Percentiles rank a stretch among this genome's conserved stretches.
Conservation (phyloP, 2,113 vertebrate species). For the Zosterops pallidus region DNA sequence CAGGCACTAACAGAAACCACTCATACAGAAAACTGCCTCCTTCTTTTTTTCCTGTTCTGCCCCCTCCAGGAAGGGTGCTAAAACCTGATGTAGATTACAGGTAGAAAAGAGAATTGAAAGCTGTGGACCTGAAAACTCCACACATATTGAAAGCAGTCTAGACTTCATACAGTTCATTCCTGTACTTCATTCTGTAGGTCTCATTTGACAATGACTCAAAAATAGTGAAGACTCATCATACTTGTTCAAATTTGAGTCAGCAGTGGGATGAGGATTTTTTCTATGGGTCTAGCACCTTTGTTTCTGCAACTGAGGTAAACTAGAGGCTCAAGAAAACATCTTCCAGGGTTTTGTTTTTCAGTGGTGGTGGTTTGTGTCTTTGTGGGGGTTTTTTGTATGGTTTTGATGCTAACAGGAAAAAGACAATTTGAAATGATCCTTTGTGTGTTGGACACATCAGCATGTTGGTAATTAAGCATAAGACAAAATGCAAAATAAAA, state of each 20-base stretch:
- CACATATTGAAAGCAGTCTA: neutral
- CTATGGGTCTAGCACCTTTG: neutral
- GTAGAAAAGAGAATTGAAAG: neutral
- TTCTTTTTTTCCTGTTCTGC: neutral
- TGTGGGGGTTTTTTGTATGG: neutral
- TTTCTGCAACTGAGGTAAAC: neutral
- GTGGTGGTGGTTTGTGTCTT: neutral
- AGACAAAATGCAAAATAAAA: neutral
- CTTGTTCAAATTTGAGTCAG: neutral
- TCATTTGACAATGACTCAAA: slow-evolving; percentile 3
- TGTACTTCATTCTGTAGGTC: neutral
- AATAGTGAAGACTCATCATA: neutral
- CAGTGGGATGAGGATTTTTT: neutral
- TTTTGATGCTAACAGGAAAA: neutral
- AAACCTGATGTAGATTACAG: neutral
- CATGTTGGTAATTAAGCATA: neutral
- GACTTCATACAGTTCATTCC: neutral
- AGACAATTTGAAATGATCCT: neutral
- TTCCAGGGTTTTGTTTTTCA: neutral
- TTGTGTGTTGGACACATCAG: neutral
- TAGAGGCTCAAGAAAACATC: neutral
- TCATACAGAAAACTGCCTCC: neutral
- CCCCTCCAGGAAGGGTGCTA: neutral
- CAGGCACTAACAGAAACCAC: neutral
- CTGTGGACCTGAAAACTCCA: neutral